Base-by-base conservation (phyloP, 2,797 vertebrate genomes). In the Huso huso region DNA sequence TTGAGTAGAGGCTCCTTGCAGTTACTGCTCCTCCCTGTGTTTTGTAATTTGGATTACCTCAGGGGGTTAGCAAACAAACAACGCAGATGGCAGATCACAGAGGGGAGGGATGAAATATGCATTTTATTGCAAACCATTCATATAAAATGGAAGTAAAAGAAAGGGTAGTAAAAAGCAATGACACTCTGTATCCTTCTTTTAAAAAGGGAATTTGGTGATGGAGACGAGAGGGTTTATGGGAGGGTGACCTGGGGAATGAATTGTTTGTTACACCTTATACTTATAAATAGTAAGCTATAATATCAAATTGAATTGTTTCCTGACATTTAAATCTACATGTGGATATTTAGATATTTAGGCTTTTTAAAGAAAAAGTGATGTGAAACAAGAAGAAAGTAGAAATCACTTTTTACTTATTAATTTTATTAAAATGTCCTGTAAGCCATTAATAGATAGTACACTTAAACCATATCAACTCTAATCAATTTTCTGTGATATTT, bases 1-100 rank as follows among this genome's bases (percentile, higher is more conserved):
- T 71, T 76, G 74, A 71, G 68, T 75, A 69, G 37, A 37, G 69
- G 72, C 75, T 75, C 76, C 79, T 82, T 71, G 73, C 68, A 66
- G 77, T 79, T 72, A 58, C 74, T 77, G 75, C 81, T 79, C 79
- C 80, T 74, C 75, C 80, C 80, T 52, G 68, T 12, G 51, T 74
- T n/a, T 71, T 63, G 61, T 48, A 48, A 50, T 50, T 57, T 58
- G 61, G 62, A 68, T 55, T 75, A 70, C 67, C 62, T 60, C 55
- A 72, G 37, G 69, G 67, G 55, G 67, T 65, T 59, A 62, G 60
- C 66, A 71, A 66, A 71, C 73, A 75, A 62, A 72, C 49, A 71
- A 63, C 69, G 13, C 70, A 69, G 69, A 68, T 69, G 68, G 66
- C 68, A n/a, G 52, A 60, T 37, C 51, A 66, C 75, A 72, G 70